A percentile compares a stretch with the other conserved stretches of the same genome.
Conservation (phyloP, 2,888 invertebrate genomes). For the Chrysolina haemoptera region DNA sequence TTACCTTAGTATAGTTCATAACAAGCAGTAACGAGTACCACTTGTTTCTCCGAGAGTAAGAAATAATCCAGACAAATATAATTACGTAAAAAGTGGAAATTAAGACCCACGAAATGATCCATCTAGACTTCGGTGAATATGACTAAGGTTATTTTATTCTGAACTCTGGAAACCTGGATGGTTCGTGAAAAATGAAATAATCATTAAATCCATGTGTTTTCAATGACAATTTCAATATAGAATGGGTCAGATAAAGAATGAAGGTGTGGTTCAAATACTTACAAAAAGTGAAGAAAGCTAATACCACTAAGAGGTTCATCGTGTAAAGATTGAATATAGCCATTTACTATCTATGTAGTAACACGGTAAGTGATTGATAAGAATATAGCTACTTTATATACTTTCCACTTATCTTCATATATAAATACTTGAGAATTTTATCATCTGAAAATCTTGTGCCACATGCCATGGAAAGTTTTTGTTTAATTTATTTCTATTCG, state of each 20-base stretch:
- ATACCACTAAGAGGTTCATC: constrained; percentile 2
- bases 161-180: no score
- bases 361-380: neutral
- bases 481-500: neutral
- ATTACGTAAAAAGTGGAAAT: no score
- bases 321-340: neutral
- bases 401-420: neutral
- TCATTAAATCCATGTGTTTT: no score
- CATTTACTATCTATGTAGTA: neutral
- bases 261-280: neutral
- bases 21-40: no score
- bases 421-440: neutral
- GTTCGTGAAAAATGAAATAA: no score
- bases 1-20: no score
- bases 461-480: neutral
- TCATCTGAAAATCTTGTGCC: neutral
- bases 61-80: no score
- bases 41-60: no score
- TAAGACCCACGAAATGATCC: no score
- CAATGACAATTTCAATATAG: no score
- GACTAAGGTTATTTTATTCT: no score
- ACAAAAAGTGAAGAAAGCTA: neutral
- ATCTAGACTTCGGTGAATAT: no score
- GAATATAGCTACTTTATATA: neutral
- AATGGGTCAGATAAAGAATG: neutral